Evolutionary conservation across 2,113 vertebrate species (phyloP).

Genomic region (Zosterops lateralis): DNA sequence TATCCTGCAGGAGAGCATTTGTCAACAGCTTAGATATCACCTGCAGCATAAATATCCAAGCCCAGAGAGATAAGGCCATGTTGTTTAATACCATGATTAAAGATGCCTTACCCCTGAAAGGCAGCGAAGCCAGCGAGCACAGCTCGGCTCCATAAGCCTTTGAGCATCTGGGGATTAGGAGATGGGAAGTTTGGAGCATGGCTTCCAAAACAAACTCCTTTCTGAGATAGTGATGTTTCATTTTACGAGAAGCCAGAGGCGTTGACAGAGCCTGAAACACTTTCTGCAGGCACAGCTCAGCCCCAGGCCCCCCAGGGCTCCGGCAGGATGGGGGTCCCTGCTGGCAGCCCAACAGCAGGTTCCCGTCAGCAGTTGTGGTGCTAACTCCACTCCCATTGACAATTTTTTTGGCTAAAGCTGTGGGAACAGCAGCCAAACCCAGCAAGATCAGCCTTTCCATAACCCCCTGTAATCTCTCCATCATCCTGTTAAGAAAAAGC

Average conservation of each 20-base stretch:
- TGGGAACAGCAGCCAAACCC: slow-evolving; percentile 35
- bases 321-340: background rate
- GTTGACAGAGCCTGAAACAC: background rate
- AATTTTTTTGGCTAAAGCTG: slow-evolving; percentile 9
- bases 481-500: slow-evolving; percentile 39
- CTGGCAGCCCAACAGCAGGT: background rate
- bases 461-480: slow-evolving; percentile 49
- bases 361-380: background rate
- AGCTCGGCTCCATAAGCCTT: background rate
- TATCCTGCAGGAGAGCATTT: slow-evolving; percentile 15
- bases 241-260: rapidly evolving
- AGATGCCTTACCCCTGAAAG: background rate
- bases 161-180: background rate
- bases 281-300: background rate
- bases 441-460: slow-evolving; percentile 17
- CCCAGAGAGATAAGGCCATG: background rate
- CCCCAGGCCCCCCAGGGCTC: background rate
- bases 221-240: background rate
- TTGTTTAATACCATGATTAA: slow-evolving; percentile 2
- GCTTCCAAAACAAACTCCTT: slow-evolving; percentile 4
- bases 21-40: slow-evolving; percentile 42
- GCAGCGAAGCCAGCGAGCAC: background rate
- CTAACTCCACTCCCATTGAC: background rate
- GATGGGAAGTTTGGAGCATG: background rate
- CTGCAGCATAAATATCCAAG: slow-evolving; percentile 51